Conservation (phyloP, 1,140 invertebrate genomes). For the Rhagoletis pomonella region DNA sequence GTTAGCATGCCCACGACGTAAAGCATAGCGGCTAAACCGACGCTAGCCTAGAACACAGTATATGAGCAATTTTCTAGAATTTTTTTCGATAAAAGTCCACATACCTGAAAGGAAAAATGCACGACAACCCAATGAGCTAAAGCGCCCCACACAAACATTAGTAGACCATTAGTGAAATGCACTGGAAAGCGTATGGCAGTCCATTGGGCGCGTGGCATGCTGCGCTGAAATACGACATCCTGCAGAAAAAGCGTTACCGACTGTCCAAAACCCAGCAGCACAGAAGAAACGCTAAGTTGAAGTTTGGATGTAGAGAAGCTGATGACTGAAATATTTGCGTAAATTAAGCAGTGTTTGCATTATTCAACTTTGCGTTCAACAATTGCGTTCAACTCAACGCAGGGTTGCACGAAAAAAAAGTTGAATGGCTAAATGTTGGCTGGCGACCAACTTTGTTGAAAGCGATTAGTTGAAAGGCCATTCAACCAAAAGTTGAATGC, state of each 20-base stretch:
- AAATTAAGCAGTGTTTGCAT: no score
- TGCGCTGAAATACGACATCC: conserved; percentile 69
- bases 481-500: no score
- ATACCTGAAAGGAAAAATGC: conserved; percentile 65
- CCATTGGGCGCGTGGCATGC: conserved; percentile 72
- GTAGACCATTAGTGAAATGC: conserved; percentile 69
- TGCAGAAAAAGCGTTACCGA: conserved; percentile 71
- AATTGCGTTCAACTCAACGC: no score
- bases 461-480: no score
- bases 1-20: conserved; percentile 58
- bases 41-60: conserved; percentile 63
- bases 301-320: conserved; percentile 72
- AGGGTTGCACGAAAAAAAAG: no score
- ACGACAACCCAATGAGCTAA: conserved; percentile 70
- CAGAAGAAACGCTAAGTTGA: conserved; percentile 70
- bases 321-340: conserved; percentile 62
- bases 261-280: conserved; percentile 71
- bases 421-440: no score
- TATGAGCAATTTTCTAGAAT: neutral
- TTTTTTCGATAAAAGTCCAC: neutral
- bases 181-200: conserved; percentile 67
- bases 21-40: conserved; percentile 64
- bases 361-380: no score
- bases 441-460: no score
- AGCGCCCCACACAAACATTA: conserved; percentile 70